Base-by-base conservation (phyloP, 2,113 vertebrate genomes). In the Siphamia tubifer region DNA sequence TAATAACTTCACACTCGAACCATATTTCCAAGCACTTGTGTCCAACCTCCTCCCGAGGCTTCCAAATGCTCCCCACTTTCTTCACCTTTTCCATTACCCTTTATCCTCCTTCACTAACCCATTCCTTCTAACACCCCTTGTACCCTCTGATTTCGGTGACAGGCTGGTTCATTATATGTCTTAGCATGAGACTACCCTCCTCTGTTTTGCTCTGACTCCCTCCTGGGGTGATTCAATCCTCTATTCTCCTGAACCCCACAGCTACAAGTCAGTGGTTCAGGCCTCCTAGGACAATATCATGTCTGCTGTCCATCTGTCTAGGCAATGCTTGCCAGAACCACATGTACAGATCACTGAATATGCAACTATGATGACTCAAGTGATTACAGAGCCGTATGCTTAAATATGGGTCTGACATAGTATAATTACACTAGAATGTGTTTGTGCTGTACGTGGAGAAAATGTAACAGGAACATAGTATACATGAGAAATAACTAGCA, bases 231-330 rank as follows among this genome's bases (percentile, higher is more conserved):
- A 86, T 73, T 61, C 79, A 84, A 88, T 86, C 84, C 80, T 84
- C 67, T 55, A 53, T 42, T 77, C 79, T 75, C 64, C 62, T 77
- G 67, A 75, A 67, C 77, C 86, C 86, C 61, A n/a, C 70, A 42
- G 83, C 24, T 83, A 68, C 61, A 69, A 73, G 79, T 88, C 86
- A 80, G 79, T 11, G 70, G 70, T 68, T 83, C 65, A 72, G 65
- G 17, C 72, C 81, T 74, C 74, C 64, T 11, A 61, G 67, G 76
- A 86, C 60, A 69, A 25, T 53, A 45, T 63, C 68, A 74, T 52
- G 58, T 49, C 77, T 79, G 73, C 32, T 65, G 71, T 81, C 88
- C 87, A 90, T 90, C 83, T 90, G 88, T 68, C 66, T 62, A 1
- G 31, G 53, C 6, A 24, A 20, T 9, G 19, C 61, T 34, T 47